A percentile compares a stretch with the other conserved stretches of the same genome.
Conservation (phyloP, 2,797 vertebrate genomes). For the Corythornis leucogaster region DNA sequence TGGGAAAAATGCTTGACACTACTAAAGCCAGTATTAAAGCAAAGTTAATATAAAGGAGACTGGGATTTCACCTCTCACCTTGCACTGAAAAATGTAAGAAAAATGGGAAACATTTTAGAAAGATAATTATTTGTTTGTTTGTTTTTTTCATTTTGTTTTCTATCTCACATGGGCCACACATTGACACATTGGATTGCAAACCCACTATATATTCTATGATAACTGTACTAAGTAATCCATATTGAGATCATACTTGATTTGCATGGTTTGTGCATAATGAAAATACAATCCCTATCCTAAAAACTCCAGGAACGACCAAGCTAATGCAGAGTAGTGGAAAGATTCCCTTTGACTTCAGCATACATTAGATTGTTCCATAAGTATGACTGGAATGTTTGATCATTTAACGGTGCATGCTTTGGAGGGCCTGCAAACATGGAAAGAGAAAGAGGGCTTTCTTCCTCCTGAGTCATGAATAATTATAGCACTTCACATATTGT, state of each 20-base stretch:
- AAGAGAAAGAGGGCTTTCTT: conserved; percentile 15
- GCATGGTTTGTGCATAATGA: background rate
- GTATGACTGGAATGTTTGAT: background rate
- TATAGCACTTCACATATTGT: conserved; percentile 9
- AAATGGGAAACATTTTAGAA: background rate
- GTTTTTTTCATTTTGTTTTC: background rate
- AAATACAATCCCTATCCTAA: background rate
- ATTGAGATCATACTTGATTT: background rate
- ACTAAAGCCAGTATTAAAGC: background rate
- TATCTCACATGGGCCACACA: background rate
- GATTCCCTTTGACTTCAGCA: background rate
- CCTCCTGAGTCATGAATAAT: background rate
- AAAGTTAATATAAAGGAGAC: background rate
- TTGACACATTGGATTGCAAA: background rate
- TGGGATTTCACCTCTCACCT: background rate
- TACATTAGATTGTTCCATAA: background rate
- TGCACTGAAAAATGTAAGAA: background rate
- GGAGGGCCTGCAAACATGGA: rapidly evolving
- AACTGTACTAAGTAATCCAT: background rate
- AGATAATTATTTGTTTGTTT: background rate
- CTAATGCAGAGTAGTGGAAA: background rate
- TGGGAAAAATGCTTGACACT: background rate
- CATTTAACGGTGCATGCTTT: background rate
- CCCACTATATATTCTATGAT: background rate
- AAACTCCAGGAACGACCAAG: background rate